These are phyloP conservation scores for Acanthisitta chloris DNA, from an alignment of 2,113 vertebrate genomes.

Conservation along the genomic window DNA sequence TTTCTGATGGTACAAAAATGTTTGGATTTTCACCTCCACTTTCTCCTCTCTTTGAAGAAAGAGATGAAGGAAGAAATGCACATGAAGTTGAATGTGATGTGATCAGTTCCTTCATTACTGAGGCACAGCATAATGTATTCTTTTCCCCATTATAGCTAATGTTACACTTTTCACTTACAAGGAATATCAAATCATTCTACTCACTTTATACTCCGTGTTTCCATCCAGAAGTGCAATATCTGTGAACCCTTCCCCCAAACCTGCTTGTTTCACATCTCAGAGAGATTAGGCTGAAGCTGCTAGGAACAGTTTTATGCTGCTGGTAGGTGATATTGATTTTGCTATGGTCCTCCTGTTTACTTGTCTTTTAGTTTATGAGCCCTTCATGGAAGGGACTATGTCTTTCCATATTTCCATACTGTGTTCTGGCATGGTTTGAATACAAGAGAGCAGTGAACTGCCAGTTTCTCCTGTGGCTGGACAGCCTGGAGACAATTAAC, in stretches of 20 bases:
- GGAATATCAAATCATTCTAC: not conserved
- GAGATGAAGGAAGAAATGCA: not conserved
- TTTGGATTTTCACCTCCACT: not conserved
- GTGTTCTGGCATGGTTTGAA: not conserved
- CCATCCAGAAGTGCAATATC: not conserved
- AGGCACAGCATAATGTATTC: not conserved
- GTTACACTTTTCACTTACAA: not conserved
- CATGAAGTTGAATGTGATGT: not conserved
- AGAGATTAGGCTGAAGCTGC: not conserved
- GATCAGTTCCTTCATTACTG: not conserved
- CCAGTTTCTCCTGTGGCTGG: not conserved
- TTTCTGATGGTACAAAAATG: not conserved
- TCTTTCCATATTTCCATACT: not conserved
- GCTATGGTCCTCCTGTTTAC: not conserved
- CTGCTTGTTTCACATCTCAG: not conserved
- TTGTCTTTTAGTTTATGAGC: slow-evolving; percentile 7
- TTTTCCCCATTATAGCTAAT: not conserved
- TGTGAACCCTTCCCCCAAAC: not conserved
- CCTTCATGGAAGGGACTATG: not conserved
- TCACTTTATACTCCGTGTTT: not conserved
- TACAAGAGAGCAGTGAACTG: not conserved
- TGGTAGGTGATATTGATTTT: slow-evolving; percentile 16
- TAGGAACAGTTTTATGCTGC: not conserved
- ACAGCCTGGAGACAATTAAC: not conserved
- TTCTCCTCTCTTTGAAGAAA: not conserved